These are phyloP conservation scores for Cynopterus brachyotis DNA, from an alignment of 2,113 vertebrate species.

Conservation along the genomic window DNA sequence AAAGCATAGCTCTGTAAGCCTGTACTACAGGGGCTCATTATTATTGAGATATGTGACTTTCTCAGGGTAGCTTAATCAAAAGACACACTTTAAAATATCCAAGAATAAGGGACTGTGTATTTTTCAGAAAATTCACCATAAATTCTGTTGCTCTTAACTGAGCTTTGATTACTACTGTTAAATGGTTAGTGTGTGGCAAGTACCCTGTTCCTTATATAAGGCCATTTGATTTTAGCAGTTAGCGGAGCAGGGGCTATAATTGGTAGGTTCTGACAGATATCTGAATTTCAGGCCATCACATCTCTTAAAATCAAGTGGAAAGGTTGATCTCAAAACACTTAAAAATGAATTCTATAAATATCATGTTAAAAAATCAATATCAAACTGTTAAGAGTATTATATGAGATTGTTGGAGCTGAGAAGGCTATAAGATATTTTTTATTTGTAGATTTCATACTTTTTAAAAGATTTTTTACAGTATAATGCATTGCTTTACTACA, in stretches of 20 bases:
- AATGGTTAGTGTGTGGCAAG: background rate
- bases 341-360: slow-evolving; percentile 39
- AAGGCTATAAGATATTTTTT: background rate
- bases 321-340: background rate
- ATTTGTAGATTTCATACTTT: background rate
- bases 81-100: background rate
- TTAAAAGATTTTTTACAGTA: background rate
- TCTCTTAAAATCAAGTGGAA: background rate
- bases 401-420: background rate
- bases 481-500: background rate
- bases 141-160: background rate
- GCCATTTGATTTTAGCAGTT: background rate
- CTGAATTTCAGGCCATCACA: background rate
- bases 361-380: background rate
- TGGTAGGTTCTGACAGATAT: background rate
- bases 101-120: background rate
- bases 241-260: background rate
- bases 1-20: background rate
- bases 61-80: background rate
- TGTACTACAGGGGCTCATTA: background rate
- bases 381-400: background rate
- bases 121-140: background rate
- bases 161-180: background rate
- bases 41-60: background rate
- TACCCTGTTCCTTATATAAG: background rate